Evolutionary conservation across 2,797 vertebrate species (phyloP).

Genomic region (Gallinago stenura): DNA sequence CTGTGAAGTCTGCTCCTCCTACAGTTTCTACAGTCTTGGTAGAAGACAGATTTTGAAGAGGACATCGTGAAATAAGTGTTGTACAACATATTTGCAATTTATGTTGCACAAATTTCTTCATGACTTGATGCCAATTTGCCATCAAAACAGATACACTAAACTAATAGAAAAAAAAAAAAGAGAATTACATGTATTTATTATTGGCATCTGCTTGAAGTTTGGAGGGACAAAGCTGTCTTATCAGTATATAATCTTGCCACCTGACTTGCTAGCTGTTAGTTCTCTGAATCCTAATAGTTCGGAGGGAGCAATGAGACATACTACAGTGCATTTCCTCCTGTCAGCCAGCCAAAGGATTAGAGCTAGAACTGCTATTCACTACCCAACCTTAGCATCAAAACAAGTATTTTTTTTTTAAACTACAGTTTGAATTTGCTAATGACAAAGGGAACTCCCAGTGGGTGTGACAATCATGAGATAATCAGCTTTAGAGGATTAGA

Average conservation of each 20-base stretch:
- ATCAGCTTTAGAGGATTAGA: constrained; percentile 74
- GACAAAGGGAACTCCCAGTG: constrained; percentile 67
- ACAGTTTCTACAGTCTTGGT: not conserved
- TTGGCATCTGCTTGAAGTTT: not conserved
- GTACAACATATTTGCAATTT: not conserved
- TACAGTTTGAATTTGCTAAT: constrained; percentile 51
- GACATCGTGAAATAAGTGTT: not conserved
- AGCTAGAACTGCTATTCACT: constrained; percentile 18
- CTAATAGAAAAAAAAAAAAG: not conserved
- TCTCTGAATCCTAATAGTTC: not conserved
- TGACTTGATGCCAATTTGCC: not conserved
- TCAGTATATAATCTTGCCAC: not conserved
- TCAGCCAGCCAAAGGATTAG: constrained; percentile 51
- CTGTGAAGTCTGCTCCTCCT: not conserved
- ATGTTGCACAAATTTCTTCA: not conserved
- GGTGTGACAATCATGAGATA: constrained; percentile 73
- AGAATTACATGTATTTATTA: not conserved
- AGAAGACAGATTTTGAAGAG: not conserved
- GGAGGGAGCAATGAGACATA: not conserved
- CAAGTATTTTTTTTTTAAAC: not conserved
- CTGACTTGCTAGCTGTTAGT: not conserved
- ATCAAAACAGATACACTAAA: not conserved
- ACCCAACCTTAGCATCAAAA: constrained; percentile 53
- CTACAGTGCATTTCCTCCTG: constrained; percentile 23
- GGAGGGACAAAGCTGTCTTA: not conserved